These are phyloP conservation scores for Takifugu flavidus DNA, from an alignment of 2,113 vertebrate genomes.

Conservation along the genomic window DNA sequence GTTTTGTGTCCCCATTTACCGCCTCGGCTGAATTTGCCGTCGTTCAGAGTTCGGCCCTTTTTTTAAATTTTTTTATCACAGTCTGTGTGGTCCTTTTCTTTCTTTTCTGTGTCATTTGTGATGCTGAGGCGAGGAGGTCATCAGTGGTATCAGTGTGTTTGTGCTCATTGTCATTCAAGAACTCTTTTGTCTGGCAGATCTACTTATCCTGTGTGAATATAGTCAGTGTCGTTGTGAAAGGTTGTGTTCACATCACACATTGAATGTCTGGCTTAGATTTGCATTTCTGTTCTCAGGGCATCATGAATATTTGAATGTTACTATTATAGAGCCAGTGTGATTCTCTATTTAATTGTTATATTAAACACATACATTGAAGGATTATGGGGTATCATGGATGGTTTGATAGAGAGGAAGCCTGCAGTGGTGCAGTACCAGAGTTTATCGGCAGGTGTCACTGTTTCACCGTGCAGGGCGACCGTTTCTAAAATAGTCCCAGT, in stretches of 20 bases:
- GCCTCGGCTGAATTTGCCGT: conserved; percentile 16
- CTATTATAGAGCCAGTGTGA: neutral
- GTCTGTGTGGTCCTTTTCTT: conserved; percentile 11
- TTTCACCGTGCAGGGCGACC: conserved; percentile 35
- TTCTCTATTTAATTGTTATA: neutral
- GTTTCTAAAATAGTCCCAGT: conserved; percentile 25
- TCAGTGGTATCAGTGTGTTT: conserved; percentile 31
- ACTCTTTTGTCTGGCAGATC: neutral
- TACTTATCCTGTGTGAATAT: conserved; percentile 1
- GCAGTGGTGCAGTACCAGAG: conserved; percentile 14
- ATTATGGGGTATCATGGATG: neutral
- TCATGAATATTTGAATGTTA: too few species aligned
- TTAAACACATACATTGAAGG: neutral
- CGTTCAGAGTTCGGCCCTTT: conserved; percentile 3
- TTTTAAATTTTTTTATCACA: neutral
- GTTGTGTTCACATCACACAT: neutral
- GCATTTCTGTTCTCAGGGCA: too few species aligned
- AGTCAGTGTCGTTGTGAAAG: conserved; percentile 12
- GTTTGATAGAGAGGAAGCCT: neutral
- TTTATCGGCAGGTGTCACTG: conserved; percentile 66
- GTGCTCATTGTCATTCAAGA: conserved; percentile 34
- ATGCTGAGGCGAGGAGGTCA: conserved; percentile 30
- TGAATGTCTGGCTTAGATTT: neutral
- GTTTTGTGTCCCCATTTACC: conserved; percentile 22
- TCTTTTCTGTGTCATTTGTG: conserved; percentile 24